Evolutionary conservation across 1,140 invertebrate species (phyloP).

Genomic region (Pseudoatta argentina): DNA sequence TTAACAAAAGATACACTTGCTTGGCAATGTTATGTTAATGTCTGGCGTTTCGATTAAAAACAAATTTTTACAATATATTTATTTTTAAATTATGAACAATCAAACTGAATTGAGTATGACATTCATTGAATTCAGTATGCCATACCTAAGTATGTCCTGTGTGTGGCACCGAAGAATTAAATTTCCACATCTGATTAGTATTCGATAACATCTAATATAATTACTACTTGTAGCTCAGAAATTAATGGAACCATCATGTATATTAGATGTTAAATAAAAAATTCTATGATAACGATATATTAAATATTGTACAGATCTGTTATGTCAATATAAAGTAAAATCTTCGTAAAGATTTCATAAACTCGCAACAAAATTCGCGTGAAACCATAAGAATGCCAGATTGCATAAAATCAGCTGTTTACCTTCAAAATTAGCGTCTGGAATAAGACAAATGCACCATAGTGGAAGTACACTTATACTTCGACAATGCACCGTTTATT

Average conservation of each 20-base stretch:
- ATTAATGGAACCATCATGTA: not conserved
- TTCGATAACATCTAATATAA: not conserved
- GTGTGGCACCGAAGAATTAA: not conserved
- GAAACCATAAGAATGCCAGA: constrained; percentile 12
- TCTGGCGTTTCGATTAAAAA: no score
- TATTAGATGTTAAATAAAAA: not conserved
- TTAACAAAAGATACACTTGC: no score
- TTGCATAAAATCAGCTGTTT: constrained; percentile 64
- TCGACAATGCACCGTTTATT: constrained; percentile 64
- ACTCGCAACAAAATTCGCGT: constrained; percentile 51
- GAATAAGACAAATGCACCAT: constrained; percentile 44
- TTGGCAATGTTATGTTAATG: no score
- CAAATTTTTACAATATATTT: no score
- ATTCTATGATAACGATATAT: not conserved
- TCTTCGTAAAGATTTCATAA: constrained; percentile 35
- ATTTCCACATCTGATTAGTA: not conserved
- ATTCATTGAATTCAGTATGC: no score
- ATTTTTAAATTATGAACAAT: no score
- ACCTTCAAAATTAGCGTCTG: constrained; percentile 63
- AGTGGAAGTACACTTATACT: no score
- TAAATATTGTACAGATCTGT: not conserved
- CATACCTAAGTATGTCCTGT: no score
- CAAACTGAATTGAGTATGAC: no score
- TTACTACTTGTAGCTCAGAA: not conserved
- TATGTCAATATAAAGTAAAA: not conserved